These are phyloP conservation scores for Chaunax sp. DNA, from an alignment of 2,797 vertebrate genomes.

Conservation along the genomic window DNA sequence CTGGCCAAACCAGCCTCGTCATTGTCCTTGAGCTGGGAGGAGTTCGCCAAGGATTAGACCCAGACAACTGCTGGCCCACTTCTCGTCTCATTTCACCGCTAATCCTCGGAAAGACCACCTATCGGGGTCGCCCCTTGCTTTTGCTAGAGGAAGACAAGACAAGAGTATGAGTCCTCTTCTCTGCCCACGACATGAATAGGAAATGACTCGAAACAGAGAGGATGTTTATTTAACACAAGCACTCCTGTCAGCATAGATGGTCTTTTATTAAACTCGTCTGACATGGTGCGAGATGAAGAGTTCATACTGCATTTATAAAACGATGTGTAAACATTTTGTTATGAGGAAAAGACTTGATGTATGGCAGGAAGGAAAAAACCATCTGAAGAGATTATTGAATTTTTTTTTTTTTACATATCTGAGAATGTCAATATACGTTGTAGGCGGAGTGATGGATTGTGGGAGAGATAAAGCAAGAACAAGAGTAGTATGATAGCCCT, in stretches of 20 bases:
- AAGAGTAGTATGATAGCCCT: constrained; percentile 22
- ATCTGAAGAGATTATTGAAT: constrained; percentile 14
- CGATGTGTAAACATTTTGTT: constrained; percentile 53
- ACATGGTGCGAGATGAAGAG: constrained; percentile 21
- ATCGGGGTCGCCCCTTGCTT: constrained; percentile 22
- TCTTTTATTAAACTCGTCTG: neutral
- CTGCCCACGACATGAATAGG: constrained; percentile 52
- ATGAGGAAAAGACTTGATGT: constrained; percentile 31
- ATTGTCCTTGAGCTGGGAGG: constrained; percentile 72
- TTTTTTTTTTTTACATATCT: constrained; percentile 28
- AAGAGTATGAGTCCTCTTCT: constrained; percentile 50
- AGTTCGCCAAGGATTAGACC: constrained; percentile 67
- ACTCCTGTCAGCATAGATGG: constrained; percentile 48
- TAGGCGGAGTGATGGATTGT: constrained; percentile 36
- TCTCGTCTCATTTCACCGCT: constrained; percentile 56
- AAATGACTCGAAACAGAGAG: constrained; percentile 60
- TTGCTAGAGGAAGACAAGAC: constrained; percentile 26
- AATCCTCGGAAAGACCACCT: constrained; percentile 65
- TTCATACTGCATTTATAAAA: constrained; percentile 42
- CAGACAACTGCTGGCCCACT: constrained; percentile 60
- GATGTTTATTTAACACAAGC: constrained; percentile 65
- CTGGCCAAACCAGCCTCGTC: constrained; percentile 60
- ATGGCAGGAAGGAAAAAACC: too few relatives aligned
- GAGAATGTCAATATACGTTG: constrained; percentile 20
- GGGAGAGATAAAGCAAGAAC: constrained; percentile 18